Percentiles rank a stretch among this genome's conserved stretches.
Conservation (phyloP, 92 coral and sea anemone genomes). For the Porites cylindrica region DNA sequence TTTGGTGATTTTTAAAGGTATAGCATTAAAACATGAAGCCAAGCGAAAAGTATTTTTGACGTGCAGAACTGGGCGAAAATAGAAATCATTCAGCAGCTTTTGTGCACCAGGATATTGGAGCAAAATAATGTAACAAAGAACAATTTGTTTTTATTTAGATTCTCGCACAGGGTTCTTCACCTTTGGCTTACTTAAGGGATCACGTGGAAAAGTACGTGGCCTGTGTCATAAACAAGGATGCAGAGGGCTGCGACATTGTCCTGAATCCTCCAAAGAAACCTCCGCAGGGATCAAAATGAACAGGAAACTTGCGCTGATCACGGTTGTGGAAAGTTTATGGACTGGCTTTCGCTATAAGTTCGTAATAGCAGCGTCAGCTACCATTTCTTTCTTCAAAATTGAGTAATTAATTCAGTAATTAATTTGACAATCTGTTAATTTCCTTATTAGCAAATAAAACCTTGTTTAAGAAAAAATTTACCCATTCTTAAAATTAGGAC, state of each 20-base stretch:
- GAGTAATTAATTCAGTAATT: not conserved
- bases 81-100: too few species aligned
- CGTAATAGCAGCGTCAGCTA: too few species aligned
- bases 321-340: not conserved
- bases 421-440: not conserved
- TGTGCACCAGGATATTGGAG: too few species aligned
- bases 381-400: too few species aligned
- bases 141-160: not conserved
- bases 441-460: too few species aligned
- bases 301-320: not conserved
- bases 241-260: slow-evolving; percentile 59
- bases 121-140: too few species aligned
- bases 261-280: slow-evolving; percentile 42
- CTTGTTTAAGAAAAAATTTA: too few species aligned
- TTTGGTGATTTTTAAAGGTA: too few species aligned
- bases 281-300: not conserved
- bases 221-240: slow-evolving; percentile 20
- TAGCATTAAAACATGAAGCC: too few species aligned
- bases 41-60: too few species aligned
- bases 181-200: slow-evolving; percentile 60
- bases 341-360: not conserved
- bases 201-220: slow-evolving; percentile 65
- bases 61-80: too few species aligned
- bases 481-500: too few species aligned
- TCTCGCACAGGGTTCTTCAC: slow-evolving; percentile 65